Base-by-base conservation (phyloP, 2,888 invertebrate species). In the Plebejus argus region DNA sequence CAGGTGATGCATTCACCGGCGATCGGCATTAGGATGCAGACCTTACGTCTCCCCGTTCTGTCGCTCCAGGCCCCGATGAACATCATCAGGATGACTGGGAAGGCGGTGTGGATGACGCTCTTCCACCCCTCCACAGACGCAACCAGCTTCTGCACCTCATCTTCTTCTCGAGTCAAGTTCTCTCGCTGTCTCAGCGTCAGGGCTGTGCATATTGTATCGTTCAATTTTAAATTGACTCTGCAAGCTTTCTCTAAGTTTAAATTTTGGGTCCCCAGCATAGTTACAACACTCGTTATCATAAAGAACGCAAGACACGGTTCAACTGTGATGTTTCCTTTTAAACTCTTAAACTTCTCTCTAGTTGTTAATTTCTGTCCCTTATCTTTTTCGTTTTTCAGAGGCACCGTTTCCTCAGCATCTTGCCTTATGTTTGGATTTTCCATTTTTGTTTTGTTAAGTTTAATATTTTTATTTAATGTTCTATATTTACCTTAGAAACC, bases 191-290 rank as follows among this genome's bases (percentile, higher is more conserved):
- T 94, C 0, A 95, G 92, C 0, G 96, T 95, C 33, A 98, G 88
- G 0, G 97, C 96, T 79, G 95, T 95, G 85, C 98, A 98, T 0
- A 97, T 95, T 70, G 95, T 94, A 76, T 96, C 95, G 0, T 95
- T 93, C 82, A 96, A 97, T 0, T 91, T 95, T 81, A 97, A 91
- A 86, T 98, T 98, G 0, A 98, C 97, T 70, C 97, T 91, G 83
- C 98, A 98, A 0, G 98, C 98, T 88, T 98, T 98, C 85, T 98
- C 98, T 84, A 98, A 92, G 88, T 97, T 97, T 70, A 98, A 90
- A 89, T 98, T 98, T 88, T 97, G 97, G 7, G 97, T 97, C 49
- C 97, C 97, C 81, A 98, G 86, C 83, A 96, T 95, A 0, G 97
- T 96, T 20, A 96, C 82, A 0, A 95, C 94, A 83, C 95, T 95